A percentile compares a stretch with the other conserved stretches of the same genome.
Evolutionary conservation across 2,888 invertebrate species (phyloP).

Genomic region (Metacarcinus magister): DNA sequence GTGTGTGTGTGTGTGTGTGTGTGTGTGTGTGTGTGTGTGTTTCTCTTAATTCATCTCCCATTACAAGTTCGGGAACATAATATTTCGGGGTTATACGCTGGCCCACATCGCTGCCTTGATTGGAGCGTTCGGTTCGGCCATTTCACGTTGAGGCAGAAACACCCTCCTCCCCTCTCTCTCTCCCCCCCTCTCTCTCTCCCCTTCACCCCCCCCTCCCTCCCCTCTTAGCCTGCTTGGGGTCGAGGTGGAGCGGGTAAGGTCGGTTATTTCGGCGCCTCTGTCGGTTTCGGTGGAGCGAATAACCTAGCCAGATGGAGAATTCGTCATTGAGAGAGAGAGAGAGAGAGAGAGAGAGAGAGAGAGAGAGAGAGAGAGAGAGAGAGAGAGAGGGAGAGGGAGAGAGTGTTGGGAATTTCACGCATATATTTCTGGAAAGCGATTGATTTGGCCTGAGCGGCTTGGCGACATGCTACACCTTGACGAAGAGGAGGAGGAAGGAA

Average conservation of each 20-base stretch:
- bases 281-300: not conserved
- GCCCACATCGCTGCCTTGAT: not conserved
- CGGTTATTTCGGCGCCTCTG: not conserved
- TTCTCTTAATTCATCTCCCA: not conserved
- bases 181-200: not conserved
- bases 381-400: slow-evolving; percentile 27
- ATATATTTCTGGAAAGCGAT: slow-evolving; percentile 32
- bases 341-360: slow-evolving; percentile 48
- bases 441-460: not conserved
- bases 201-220: no score
- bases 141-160: not conserved
- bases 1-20: no score
- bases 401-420: not conserved
- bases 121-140: not conserved
- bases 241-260: not conserved
- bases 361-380: slow-evolving; percentile 48
- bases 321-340: slow-evolving; percentile 28
- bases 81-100: not conserved
- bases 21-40: not conserved
- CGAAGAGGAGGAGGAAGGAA: not conserved
- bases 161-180: not conserved
- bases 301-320: not conserved
- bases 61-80: not conserved
- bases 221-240: not conserved
- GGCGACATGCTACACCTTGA: not conserved